Evolutionary conservation across 2,113 vertebrate species (phyloP).

Genomic region (Dicaeum eximium): DNA sequence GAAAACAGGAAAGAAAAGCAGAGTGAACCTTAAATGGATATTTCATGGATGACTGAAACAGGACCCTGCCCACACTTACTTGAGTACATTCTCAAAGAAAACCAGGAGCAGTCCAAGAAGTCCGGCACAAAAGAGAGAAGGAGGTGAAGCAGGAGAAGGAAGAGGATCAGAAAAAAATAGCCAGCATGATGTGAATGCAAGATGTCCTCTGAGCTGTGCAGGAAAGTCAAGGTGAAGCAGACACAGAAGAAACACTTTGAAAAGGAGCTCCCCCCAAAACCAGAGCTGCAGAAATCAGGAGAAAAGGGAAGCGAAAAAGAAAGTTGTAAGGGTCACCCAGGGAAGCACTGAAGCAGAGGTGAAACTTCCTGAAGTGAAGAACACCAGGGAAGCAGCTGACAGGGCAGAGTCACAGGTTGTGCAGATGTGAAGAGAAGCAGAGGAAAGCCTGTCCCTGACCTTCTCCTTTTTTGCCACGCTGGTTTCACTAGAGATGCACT

Average conservation of each 20-base stretch:
- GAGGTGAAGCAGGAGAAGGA: not conserved
- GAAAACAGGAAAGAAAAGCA: not conserved
- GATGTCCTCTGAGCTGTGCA: not conserved
- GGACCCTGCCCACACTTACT: not conserved
- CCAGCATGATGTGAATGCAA: not conserved
- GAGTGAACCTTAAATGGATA: not conserved
- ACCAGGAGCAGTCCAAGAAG: not conserved
- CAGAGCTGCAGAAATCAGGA: not conserved
- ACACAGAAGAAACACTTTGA: not conserved
- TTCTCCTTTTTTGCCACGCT: not conserved
- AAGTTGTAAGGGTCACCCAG: not conserved
- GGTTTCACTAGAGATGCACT: not conserved
- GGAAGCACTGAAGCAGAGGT: not conserved
- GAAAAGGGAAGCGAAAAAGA: not conserved
- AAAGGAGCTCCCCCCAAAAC: not conserved
- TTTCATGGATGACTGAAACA: not conserved
- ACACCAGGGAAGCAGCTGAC: not conserved
- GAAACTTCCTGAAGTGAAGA: not conserved
- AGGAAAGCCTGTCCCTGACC: not conserved
- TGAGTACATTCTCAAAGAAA: not conserved
- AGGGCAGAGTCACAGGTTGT: not conserved
- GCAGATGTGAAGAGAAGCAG: not conserved
- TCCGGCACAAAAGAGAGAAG: not conserved
- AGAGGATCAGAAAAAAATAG: not conserved
- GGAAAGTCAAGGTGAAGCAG: not conserved